Evolutionary conservation across 2,113 vertebrate species (phyloP).

Genomic region (Centropus unirufus): DNA sequence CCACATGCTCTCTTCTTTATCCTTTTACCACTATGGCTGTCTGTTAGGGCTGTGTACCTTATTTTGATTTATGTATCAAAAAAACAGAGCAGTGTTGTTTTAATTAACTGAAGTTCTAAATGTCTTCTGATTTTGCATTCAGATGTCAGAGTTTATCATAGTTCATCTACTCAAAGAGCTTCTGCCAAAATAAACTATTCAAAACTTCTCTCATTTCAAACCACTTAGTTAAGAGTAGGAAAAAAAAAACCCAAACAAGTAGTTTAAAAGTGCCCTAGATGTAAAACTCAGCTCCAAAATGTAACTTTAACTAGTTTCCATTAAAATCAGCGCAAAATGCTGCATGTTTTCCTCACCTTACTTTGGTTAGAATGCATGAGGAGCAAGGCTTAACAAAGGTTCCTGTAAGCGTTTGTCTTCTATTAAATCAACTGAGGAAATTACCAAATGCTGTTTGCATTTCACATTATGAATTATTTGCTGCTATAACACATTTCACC

Average conservation of each 20-base stretch:
- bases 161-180: not conserved
- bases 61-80: not conserved
- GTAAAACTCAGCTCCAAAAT: not conserved
- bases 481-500: not conserved
- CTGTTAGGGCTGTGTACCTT: not conserved
- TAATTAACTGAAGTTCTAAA: not conserved
- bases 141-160: not conserved
- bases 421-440: not conserved
- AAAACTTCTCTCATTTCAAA: not conserved
- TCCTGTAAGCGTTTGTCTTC: not conserved
- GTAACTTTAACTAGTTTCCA: not conserved
- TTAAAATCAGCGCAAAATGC: not conserved
- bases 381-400: not conserved
- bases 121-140: not conserved
- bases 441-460: not conserved
- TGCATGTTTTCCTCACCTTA: not conserved
- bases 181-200: not conserved
- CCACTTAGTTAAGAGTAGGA: not conserved
- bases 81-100: not conserved
- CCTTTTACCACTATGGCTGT: not conserved
- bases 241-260: not conserved
- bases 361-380: not conserved
- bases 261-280: not conserved
- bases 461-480: not conserved
- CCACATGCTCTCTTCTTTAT: not conserved